Evolutionary conservation across 2,888 invertebrate genomes (phyloP).

Genomic region (Endomychus coccineus): DNA sequence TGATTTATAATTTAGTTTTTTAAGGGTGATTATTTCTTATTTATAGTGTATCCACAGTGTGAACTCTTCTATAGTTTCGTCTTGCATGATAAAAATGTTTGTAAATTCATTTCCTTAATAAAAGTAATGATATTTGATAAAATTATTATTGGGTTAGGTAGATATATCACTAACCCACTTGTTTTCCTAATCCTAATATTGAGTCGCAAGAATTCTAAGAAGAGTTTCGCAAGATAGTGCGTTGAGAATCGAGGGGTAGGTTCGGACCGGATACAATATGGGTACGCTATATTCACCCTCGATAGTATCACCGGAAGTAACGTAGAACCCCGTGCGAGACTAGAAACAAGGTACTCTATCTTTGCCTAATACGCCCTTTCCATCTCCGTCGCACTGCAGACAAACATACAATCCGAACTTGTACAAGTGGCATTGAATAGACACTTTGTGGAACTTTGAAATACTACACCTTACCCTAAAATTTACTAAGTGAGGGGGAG

Average conservation of each 20-base stretch:
- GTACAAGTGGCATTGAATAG: slow-evolving; percentile 15
- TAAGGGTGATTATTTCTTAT: too few relatives aligned
- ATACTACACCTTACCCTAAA: slow-evolving; percentile 15
- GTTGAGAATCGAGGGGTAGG: slow-evolving; percentile 11
- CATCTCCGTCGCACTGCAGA: slow-evolving; percentile 9
- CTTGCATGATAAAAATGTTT: too few relatives aligned
- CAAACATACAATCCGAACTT: slow-evolving; percentile 14
- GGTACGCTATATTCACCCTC: slow-evolving; percentile 5
- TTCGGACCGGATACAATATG: slow-evolving; percentile 13
- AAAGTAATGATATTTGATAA: too few relatives aligned
- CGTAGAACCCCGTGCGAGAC: slow-evolving; percentile 35
- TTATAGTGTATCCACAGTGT: too few relatives aligned
- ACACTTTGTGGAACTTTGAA: slow-evolving; percentile 13
- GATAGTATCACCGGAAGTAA: slow-evolving; percentile 35
- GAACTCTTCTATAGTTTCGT: too few relatives aligned
- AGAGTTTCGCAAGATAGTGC: too few relatives aligned
- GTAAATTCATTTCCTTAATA: too few relatives aligned
- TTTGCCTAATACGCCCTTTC: slow-evolving; percentile 6
- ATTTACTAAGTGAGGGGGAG: slow-evolving; percentile 14
- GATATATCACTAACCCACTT: too few relatives aligned
- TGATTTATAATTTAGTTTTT: too few relatives aligned
- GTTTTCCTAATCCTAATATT: too few relatives aligned
- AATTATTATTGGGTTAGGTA: too few relatives aligned
- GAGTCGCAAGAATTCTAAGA: too few relatives aligned
- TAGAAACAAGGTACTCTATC: slow-evolving; percentile 17